Evolutionary conservation across 1,140 invertebrate genomes (phyloP), one percentile per base, ranked within the genome.

Genomic region (Plectrocnemia conspersa): DNA sequence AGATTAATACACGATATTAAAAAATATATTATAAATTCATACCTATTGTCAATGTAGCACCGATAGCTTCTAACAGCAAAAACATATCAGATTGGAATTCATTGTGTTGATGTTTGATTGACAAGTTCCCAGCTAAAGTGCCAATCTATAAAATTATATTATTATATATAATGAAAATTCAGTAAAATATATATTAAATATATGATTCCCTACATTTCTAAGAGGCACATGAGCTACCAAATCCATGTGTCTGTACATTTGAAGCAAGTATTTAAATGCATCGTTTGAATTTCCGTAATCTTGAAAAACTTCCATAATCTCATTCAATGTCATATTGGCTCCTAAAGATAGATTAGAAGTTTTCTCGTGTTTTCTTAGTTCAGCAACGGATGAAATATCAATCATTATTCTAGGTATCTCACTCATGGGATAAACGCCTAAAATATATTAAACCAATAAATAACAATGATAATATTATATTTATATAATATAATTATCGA

Each of bases 31-130:
- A 50, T 53, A 52, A 44, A 46, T 61, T 67, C 69, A 71, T 70
- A 82, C 80, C 64, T 42, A 85, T 77, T 70, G 74, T 54, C 77
- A 64, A 45, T 56, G 72, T 64, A n/a, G 83, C 82, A 40, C 77
- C 77, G 47, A 77, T 74, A 11, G 80, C 78, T 72, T 83, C 83
- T 24, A 88, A 65, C 36, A 84, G 75, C 22, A 84, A 64, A 67
- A 85, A 88, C 22, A 88, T 63, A 69, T 88, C 84, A 2, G 85
- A 88, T 3, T 82, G 82, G 66, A 89, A 88, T 64, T 85, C 81
- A 11, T 67, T 68, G 62, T 85, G 74, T 11, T 69, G 54, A 63
- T 87, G 77, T 70, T 89, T 89, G 46, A 88, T 79, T 75, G 83
- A 83, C 49, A 89, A 67, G 68, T 89, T 89, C 42, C 87, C 87